These are phyloP conservation scores for Macropis europaea DNA, from an alignment of 2,888 invertebrate species.

Conservation along the genomic window DNA sequence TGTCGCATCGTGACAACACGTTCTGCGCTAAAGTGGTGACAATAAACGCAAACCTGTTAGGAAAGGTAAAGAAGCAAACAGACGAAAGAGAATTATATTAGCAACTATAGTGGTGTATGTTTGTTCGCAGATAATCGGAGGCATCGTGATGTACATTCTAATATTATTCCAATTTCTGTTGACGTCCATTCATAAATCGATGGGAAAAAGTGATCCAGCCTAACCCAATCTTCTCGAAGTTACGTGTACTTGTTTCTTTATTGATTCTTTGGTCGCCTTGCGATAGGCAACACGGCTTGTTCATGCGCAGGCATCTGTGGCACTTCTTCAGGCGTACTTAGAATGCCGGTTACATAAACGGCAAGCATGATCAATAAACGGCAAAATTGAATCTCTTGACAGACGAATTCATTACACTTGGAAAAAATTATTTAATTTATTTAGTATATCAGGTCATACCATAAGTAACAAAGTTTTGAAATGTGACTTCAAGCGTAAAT, in stretches of 20 bases:
- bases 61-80: constrained; percentile 55
- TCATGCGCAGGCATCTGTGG: constrained; percentile 7
- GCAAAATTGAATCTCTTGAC: neutral
- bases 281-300: neutral
- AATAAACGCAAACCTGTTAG: constrained; percentile 65
- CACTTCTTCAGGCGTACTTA: neutral
- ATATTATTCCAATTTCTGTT: constrained; percentile 69
- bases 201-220: fast-evolving
- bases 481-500: too few species aligned
- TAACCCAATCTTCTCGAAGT: neutral
- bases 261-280: neutral
- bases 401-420: too few species aligned
- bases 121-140: constrained; percentile 65
- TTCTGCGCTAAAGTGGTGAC: constrained; percentile 67
- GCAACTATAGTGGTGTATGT: neutral
- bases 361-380: neutral
- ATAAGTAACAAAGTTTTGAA: too few species aligned
- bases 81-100: neutral
- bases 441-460: too few species aligned
- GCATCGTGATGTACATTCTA: constrained; percentile 67
- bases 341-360: neutral
- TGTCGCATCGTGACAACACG: constrained; percentile 64
- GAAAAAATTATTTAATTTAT: too few species aligned
- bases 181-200: neutral
- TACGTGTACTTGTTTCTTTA: neutral